These are phyloP conservation scores for Sarcophaga bullata DNA, from an alignment of 1,140 invertebrate genomes.

Conservation along the genomic window DNA sequence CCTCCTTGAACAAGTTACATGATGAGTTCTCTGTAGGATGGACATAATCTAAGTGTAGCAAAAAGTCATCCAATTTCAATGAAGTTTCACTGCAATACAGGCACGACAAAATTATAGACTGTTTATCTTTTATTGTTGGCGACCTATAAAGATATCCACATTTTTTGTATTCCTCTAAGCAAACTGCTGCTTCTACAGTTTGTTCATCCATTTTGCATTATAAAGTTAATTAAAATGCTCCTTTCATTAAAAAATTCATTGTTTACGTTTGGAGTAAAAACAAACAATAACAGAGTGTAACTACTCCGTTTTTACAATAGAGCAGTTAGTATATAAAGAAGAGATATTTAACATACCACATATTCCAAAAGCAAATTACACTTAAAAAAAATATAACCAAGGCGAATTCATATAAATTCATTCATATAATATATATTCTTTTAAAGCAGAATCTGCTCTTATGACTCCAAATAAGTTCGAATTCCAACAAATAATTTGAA, in stretches of 20 bases:
- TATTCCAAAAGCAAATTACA: neutral
- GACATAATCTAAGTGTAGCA: neutral
- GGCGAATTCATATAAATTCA: no score
- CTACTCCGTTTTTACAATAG: neutral
- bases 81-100: neutral
- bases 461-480: no score
- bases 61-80: neutral
- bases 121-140: neutral
- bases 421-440: no score
- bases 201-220: neutral
- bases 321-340: neutral
- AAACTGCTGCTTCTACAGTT: neutral
- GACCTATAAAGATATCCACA: slow-evolving; percentile 26
- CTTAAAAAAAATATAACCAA: no score
- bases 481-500: no score
- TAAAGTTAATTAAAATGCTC: no score
- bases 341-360: neutral
- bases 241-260: neutral
- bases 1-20: neutral
- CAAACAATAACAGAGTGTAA: neutral
- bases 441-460: no score
- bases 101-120: neutral
- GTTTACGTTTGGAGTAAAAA: neutral
- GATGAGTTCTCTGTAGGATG: neutral
- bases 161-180: neutral